Evolutionary conservation across 2,113 vertebrate genomes (phyloP), one percentile per base, ranked within the genome.

Genomic region (Connochaetes taurinus): DNA sequence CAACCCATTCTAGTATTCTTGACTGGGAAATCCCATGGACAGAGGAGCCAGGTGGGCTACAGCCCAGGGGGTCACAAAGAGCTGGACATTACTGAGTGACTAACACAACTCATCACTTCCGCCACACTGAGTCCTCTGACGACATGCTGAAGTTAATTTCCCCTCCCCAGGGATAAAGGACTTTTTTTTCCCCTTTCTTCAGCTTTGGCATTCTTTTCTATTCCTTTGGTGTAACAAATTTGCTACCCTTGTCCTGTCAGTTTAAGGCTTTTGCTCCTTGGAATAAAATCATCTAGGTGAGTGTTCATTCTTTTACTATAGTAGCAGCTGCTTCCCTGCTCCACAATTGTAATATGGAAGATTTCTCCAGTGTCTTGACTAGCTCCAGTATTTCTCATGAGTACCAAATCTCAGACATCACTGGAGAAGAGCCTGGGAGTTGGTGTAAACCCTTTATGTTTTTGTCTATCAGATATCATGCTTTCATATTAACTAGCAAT

Each of bases 331-430:
- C 16, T 31, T n/a, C 40, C 33, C 10, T 19, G 8, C 7, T 40
- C 11, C n/a, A 16, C 45, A 2, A 4, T n/a, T 14, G 9, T 4
- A 1, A 2, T 84, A 7, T 33, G 5, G 43, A 60, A 85, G 23
- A 1, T 67, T 89, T 94, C 40, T 58, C 78, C 25, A 40, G 5
- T 50, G 5, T 83, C 33, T 6, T 76, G n/a, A 47, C 31, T 2
- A 50, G 31, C 15, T 12, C 11, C 36, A 47, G 7, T 31, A 4
- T 64, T 86, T 80, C 62, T 80, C 15, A 62, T 36, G 4, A 53
- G 29, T 29, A 43, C 2, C 2, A 25, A 1, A 9, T 29, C 6
- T 60, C 6, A 1, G 36, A 80, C 2, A 8, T 80, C 36, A 62
- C 0, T 53, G 11, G 45, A 55, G 57, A 33, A 64, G 15, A 76